These are phyloP conservation scores for Poeciliopsis turneri DNA, from an alignment of 2,797 vertebrate species.

Conservation along the genomic window DNA sequence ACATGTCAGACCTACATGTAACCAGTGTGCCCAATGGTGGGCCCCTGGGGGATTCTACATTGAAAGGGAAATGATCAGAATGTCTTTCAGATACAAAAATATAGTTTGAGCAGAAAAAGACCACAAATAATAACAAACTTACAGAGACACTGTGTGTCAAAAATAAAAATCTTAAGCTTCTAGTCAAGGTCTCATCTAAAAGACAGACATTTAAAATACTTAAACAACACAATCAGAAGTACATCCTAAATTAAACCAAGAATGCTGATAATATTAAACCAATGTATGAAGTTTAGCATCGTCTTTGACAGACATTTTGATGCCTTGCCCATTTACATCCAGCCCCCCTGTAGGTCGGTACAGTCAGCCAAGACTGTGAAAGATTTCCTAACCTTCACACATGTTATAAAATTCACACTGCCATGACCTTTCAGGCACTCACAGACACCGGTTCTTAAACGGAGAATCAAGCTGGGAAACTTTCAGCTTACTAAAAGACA, in stretches of 20 bases:
- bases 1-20: background rate
- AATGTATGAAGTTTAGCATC: background rate
- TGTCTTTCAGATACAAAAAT: background rate
- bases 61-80: background rate
- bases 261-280: background rate
- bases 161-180: background rate
- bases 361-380: background rate
- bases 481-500: slow-evolving; percentile 1
- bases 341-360: background rate
- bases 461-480: slow-evolving; percentile 1
- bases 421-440: slow-evolving; percentile 24
- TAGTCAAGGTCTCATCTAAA: background rate
- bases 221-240: background rate
- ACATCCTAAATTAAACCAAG: background rate
- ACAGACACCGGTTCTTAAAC: background rate
- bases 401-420: background rate
- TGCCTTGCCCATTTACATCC: slow-evolving; percentile 5
- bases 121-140: background rate
- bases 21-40: background rate
- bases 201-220: background rate
- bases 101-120: background rate
- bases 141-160: background rate
- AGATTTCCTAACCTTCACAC: slow-evolving; percentile 6
- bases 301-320: background rate
- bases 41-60: background rate